Percentiles rank a stretch among this genome's conserved stretches.
Conservation (phyloP, 37 sponge, comb jelly and placozoan genomes). For the Halichondria panicea region DNA sequence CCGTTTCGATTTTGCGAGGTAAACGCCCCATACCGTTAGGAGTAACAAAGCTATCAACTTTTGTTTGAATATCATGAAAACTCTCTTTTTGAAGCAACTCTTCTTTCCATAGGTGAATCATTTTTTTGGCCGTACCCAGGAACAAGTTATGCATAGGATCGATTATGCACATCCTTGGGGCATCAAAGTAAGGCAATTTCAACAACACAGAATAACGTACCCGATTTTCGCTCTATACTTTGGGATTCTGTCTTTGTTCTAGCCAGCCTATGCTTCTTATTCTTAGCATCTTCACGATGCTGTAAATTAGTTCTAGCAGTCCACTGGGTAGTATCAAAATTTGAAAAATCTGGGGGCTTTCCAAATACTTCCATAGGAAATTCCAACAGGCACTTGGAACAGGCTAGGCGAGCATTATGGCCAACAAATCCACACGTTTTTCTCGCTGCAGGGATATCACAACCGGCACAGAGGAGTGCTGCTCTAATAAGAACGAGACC, state of each 20-base stretch:
- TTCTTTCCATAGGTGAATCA: slow-evolving; percentile 3
- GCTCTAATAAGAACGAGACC: slow-evolving; percentile 30
- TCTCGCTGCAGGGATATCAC: slow-evolving; percentile 68
- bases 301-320: too few relatives aligned
- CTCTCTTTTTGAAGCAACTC: background rate
- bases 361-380: background rate
- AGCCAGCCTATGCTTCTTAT: too few relatives aligned
- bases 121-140: slow-evolving; percentile 29
- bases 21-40: slow-evolving; percentile 9
- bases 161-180: background rate
- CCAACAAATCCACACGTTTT: slow-evolving; percentile 58
- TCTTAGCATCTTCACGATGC: too few relatives aligned
- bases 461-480: slow-evolving; percentile 30
- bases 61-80: background rate
- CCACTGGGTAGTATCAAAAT: too few relatives aligned
- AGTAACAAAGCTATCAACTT: background rate
- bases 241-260: too few relatives aligned
- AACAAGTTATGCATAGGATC: slow-evolving; percentile 48
- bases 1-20: slow-evolving; percentile 4
- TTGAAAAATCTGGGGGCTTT: background rate
- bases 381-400: background rate
- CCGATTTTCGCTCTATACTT: too few relatives aligned
- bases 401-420: background rate
- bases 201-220: slow-evolving; percentile 23
- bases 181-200: slow-evolving; percentile 37